A percentile compares a stretch with the other conserved stretches of the same genome.
phyloP scores from a whole-genome alignment of 1,140 invertebrate species.

The Pentalonia nigronervosa region DNA sequence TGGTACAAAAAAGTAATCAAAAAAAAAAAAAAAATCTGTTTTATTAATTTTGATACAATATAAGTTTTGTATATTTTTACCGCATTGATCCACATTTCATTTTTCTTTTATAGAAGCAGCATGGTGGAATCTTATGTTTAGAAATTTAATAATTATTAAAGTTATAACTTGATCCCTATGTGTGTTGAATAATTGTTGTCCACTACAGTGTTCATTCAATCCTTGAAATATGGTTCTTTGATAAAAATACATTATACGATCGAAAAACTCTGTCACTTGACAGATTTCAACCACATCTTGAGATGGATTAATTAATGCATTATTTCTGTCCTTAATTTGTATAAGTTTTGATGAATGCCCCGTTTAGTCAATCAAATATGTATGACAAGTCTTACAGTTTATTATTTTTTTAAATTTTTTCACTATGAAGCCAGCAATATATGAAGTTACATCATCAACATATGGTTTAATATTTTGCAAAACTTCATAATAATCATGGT shows the following conservation, averaged over 20 bases:
- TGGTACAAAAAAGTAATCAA: too few relatives aligned
- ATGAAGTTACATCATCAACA: background rate
- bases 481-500: background rate
- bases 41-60: too few relatives aligned
- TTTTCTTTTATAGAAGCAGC: too few relatives aligned
- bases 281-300: background rate
- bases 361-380: background rate
- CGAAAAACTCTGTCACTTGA: background rate
- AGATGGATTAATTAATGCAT: background rate
- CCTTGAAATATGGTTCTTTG: too few relatives aligned
- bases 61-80: too few relatives aligned
- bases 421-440: background rate
- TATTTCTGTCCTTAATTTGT: background rate
- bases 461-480: background rate
- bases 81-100: too few relatives aligned
- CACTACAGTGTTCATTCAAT: too few relatives aligned
- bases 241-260: background rate
- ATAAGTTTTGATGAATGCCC: background rate
- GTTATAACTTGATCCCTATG: too few relatives aligned
- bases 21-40: too few relatives aligned
- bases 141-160: too few relatives aligned
- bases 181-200: too few relatives aligned
- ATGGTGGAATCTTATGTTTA: too few relatives aligned
- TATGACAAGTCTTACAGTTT: background rate
- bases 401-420: background rate